A percentile compares a stretch with the other conserved stretches of the same genome.
phyloP scores from a whole-genome alignment of 2,888 invertebrate species.

The Cantharis nigra region DNA sequence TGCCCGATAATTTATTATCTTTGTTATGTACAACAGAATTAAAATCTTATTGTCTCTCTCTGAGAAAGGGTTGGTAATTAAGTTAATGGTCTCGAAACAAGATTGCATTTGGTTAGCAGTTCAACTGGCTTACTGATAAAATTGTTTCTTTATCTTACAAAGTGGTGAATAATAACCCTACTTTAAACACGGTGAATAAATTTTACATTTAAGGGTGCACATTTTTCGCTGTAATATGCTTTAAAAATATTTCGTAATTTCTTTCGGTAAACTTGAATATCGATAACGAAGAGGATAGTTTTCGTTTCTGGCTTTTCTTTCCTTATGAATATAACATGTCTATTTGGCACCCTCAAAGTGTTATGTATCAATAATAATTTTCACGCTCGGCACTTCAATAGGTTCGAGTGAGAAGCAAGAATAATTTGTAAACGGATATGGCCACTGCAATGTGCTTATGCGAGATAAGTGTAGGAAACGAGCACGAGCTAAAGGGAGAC shows the following conservation, averaged over 20 bases:
- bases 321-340: constrained; percentile 58
- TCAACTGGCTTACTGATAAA: constrained; percentile 55
- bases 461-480: constrained; percentile 39
- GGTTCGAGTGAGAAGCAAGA: constrained; percentile 46
- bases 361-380: constrained; percentile 56
- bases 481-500: constrained; percentile 36
- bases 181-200: constrained; percentile 37
- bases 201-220: constrained; percentile 31
- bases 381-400: constrained; percentile 52
- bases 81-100: constrained; percentile 58
- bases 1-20: constrained; percentile 36
- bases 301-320: constrained; percentile 21
- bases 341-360: constrained; percentile 58
- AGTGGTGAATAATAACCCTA: constrained; percentile 44
- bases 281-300: constrained; percentile 12
- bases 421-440: constrained; percentile 50
- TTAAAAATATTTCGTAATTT: constrained; percentile 5
- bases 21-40: constrained; percentile 10
- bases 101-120: constrained; percentile 57
- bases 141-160: constrained; percentile 54
- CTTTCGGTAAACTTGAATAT: background rate
- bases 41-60: constrained; percentile 34
- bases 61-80: constrained; percentile 55
- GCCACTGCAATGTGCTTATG: constrained; percentile 45
- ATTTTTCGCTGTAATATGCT: constrained; percentile 30